Base-by-base conservation (phyloP, 1,140 invertebrate genomes). In the Caenorhabditis latens region DNA sequence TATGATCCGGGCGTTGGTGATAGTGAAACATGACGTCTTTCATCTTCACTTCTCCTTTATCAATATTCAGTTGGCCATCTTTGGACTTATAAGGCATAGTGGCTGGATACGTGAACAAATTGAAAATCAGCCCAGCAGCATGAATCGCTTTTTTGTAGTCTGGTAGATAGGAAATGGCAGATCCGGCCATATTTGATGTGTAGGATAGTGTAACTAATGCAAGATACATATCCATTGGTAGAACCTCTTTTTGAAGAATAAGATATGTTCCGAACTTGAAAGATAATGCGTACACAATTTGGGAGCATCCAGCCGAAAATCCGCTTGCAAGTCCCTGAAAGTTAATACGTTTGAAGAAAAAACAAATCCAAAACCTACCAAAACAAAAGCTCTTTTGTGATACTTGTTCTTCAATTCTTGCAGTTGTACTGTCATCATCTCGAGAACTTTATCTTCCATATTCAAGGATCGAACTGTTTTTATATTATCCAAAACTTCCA, bases 391-490 rank as follows among this genome's bases (percentile, higher is more conserved):
- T 61, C 71, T 85, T 14, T 32, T 67, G 5, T 50, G 24, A 32
- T 79, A 57, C 46, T 40, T 82, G 32, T 7, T 67, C 71, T 89
- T 84, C 19, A 86, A 79, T 7, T 57, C 46, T 82, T 32, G 42
- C 24, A 87, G 43, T 50, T 83, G 50, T 6, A 79, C 79, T 19
- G 24, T 84, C 63, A 91, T 91, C 42, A 85, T 84, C 19, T 90
- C 46, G 57, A 89, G 85, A 83, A 93, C 93, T 19, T 88, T 90
- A 3, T 89, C 58, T 87, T 94, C 93, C 79, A 90, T 90, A 9
- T 90, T 91, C 5, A 94, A 86, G 13, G 90, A 87, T 6, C 91
- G 90, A 2, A 94, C 93, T 6, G 93, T 94, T 53, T 93, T 87
- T 0, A 93, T 92, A 86, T 93, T 93, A 71, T 93, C 92, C 50